Conservation (phyloP, 2,113 vertebrate genomes). For the Mesoclemmys tuberculata region DNA sequence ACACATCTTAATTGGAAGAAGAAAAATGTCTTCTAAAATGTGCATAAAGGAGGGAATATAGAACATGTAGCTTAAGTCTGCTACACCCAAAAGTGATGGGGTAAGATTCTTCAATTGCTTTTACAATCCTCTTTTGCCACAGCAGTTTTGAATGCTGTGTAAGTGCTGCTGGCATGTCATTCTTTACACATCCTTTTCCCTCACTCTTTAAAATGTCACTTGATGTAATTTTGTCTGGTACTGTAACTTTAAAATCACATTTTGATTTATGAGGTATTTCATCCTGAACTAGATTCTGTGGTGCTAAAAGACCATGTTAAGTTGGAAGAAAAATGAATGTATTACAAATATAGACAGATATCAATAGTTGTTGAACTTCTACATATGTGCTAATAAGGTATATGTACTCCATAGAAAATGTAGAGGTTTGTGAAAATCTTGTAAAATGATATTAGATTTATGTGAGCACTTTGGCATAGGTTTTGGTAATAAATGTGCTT, state of each 20-base stretch:
- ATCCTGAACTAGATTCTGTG: neutral
- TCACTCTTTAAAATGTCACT: neutral
- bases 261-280: neutral
- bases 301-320: neutral
- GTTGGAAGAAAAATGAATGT: neutral
- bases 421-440: constrained; percentile 4
- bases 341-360: constrained; percentile 4
- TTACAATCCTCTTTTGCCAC: neutral
- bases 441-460: no score
- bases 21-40: neutral
- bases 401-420: constrained; percentile 30
- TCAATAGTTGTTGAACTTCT: constrained; percentile 25
- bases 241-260: neutral
- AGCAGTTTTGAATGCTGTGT: neutral
- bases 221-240: neutral
- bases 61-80: neutral
- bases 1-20: neutral
- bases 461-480: no score
- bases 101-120: neutral
- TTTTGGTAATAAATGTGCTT: no score
- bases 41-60: neutral
- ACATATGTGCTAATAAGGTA: neutral
- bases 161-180: neutral
- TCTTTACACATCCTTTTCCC: rapidly evolving
- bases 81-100: neutral